A percentile compares a stretch with the other conserved stretches of the same genome.
phyloP scores from a whole-genome alignment of 2,113 vertebrate species.

The Pagrus major region DNA sequence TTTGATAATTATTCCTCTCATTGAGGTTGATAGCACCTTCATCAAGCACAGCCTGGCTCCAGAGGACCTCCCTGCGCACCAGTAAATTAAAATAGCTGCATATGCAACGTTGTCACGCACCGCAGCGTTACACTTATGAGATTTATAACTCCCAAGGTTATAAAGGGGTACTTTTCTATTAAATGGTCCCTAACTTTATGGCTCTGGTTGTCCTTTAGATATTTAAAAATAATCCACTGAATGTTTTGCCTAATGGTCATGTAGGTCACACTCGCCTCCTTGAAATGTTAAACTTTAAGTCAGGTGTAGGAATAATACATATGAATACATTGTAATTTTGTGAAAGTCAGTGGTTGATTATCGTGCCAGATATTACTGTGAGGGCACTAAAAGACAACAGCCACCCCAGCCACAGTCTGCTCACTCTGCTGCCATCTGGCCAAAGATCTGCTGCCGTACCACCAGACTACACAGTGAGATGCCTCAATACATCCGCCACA shows the following conservation, averaged over 20 bases:
- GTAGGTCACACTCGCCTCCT: not conserved
- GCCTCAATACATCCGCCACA: too few species aligned
- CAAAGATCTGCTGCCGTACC: too few species aligned
- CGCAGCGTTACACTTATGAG: slow-evolving; percentile 35
- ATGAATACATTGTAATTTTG: not conserved
- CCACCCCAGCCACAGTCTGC: too few species aligned
- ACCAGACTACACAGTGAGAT: too few species aligned
- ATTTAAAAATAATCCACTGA: slow-evolving; percentile 24
- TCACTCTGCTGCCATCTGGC: too few species aligned
- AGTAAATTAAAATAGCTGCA: slow-evolving; percentile 70
- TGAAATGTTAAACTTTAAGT: slow-evolving; percentile 25
- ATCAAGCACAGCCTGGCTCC: slow-evolving; percentile 68
- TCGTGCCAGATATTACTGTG: too few species aligned
- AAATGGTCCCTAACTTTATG: slow-evolving; percentile 59
- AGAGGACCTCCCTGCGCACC: slow-evolving; percentile 55
- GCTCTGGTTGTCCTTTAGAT: slow-evolving; percentile 19
- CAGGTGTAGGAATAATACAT: not conserved
- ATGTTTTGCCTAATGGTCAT: slow-evolving; percentile 37
- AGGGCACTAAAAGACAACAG: too few species aligned
- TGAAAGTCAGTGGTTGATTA: slow-evolving; percentile 30
- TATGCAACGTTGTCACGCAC: slow-evolving; percentile 43
- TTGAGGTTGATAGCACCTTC: slow-evolving; percentile 77
- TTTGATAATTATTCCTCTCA: slow-evolving; percentile 79
- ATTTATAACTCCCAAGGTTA: slow-evolving; percentile 57
- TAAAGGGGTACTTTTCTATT: slow-evolving; percentile 42